phyloP scores from a whole-genome alignment of 2,113 vertebrate species.

The Ammospiza caudacuta region DNA sequence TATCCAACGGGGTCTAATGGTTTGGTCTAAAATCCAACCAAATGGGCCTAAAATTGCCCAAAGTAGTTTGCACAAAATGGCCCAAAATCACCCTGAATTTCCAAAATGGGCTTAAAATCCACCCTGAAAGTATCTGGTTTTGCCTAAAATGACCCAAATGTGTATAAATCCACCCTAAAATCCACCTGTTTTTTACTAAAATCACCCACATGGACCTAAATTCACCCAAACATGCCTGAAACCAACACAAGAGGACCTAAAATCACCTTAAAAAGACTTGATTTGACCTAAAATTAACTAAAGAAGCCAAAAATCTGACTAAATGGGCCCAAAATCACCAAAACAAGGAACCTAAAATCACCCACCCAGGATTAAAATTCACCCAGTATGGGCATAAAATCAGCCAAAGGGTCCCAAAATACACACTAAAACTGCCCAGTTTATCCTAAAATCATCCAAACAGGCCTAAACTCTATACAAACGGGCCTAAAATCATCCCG shows the following conservation, averaged over 20 bases:
- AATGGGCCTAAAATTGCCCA: neutral
- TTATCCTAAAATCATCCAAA: neutral
- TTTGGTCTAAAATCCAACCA: neutral
- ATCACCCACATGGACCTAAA: neutral
- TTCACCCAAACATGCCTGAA: neutral
- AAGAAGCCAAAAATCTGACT: neutral
- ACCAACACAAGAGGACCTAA: neutral
- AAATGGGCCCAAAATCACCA: neutral
- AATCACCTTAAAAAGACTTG: neutral
- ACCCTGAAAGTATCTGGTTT: neutral
- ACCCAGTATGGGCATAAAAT: neutral
- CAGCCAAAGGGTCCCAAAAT: neutral
- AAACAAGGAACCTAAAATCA: neutral
- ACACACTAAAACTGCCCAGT: neutral
- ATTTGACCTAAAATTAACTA: neutral
- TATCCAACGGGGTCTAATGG: too few species aligned
- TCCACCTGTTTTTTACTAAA: neutral
- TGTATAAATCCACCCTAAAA: neutral
- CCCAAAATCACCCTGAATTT: neutral
- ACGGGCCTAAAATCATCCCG: neutral
- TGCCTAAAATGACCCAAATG: neutral
- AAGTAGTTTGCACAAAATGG: neutral
- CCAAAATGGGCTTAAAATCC: neutral
- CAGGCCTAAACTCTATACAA: neutral
- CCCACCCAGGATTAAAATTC: neutral